A percentile compares a stretch with the other conserved stretches of the same genome.
Conservation (phyloP, 2,888 invertebrate species). For the Drosophila borealis region DNA sequence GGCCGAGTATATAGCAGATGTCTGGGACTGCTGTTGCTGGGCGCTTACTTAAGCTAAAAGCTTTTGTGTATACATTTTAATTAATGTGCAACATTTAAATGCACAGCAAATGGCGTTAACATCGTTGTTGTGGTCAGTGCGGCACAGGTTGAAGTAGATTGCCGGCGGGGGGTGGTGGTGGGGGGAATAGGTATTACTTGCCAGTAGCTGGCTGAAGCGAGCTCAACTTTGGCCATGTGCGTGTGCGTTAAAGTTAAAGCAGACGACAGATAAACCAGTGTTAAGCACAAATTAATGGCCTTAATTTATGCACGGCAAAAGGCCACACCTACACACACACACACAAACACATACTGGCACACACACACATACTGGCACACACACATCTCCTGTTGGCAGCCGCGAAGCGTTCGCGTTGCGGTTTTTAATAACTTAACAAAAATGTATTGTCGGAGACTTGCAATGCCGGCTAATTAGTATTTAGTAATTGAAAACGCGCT, state of each 20-base stretch:
- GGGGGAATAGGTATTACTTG: slow-evolving; percentile 10
- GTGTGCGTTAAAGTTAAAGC: slow-evolving; percentile 64
- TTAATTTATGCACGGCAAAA: slow-evolving; percentile 70
- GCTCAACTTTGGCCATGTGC: slow-evolving; percentile 44
- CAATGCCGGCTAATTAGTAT: slow-evolving; percentile 73
- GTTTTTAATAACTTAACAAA: slow-evolving; percentile 78
- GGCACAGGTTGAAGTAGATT: slow-evolving; percentile 23
- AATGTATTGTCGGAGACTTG: slow-evolving; percentile 67
- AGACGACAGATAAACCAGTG: slow-evolving; percentile 72
- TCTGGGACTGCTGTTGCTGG: slow-evolving; percentile 34
- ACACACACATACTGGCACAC: slow-evolving; percentile 2
- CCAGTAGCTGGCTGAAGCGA: not conserved
- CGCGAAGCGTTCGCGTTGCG: slow-evolving; percentile 25
- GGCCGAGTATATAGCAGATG: slow-evolving; percentile 30
- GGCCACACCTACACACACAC: slow-evolving; percentile 2
- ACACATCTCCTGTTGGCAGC: slow-evolving; percentile 8
- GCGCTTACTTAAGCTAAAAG: slow-evolving; percentile 80
- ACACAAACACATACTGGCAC: too few species aligned
- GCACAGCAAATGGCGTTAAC: slow-evolving; percentile 67
- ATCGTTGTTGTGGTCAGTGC: slow-evolving; percentile 42
- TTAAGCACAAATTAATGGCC: slow-evolving; percentile 77
- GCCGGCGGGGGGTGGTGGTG: not conserved
- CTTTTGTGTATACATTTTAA: slow-evolving; percentile 80
- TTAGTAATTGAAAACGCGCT: slow-evolving; percentile 74
- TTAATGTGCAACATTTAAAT: slow-evolving; percentile 80